Evolutionary conservation across 1,140 invertebrate species (phyloP).

Genomic region (Drosophila lacteicornis): DNA sequence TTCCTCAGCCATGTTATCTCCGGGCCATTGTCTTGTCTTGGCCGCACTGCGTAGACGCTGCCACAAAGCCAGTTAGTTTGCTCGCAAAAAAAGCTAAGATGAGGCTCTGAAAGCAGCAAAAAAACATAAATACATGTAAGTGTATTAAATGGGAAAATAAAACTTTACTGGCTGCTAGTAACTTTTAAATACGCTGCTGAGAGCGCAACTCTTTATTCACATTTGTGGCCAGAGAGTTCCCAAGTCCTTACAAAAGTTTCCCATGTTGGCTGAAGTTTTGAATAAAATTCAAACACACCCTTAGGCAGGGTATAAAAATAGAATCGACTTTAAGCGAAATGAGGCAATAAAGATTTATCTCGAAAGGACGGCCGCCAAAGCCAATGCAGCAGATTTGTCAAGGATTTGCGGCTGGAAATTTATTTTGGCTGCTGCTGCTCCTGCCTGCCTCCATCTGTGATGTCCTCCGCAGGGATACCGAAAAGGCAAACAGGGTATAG

Average conservation of each 20-base stretch:
- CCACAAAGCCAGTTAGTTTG: conserved; percentile 50
- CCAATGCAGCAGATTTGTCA: conserved; percentile 81
- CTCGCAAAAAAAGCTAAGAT: conserved; percentile 39
- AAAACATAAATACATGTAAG: conserved; percentile 31
- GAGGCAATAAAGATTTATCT: conserved; percentile 82
- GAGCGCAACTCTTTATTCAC: background rate
- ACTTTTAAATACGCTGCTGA: conserved; percentile 12
- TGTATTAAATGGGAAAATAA: conserved; percentile 7
- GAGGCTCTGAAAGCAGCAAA: conserved; percentile 2
- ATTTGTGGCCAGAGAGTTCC: conserved; percentile 5
- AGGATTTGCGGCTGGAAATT: conserved; percentile 77
- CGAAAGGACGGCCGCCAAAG: conserved; percentile 51
- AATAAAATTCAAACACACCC: conserved; percentile 4
- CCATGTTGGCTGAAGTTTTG: background rate
- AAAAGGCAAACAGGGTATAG: conserved; percentile 39
- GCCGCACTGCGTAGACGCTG: conserved; percentile 44
- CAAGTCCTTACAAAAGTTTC: conserved; percentile 4
- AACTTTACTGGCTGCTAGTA: background rate
- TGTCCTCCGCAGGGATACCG: conserved; percentile 23
- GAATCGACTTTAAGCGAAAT: conserved; percentile 79
- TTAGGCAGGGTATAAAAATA: conserved; percentile 44
- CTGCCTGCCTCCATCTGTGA: conserved; percentile 18
- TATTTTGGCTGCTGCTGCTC: conserved; percentile 60
- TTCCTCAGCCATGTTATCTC: conserved; percentile 61
- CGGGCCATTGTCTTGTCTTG: conserved; percentile 65